Percentiles rank a stretch among this genome's conserved stretches.
Evolutionary conservation across 2,888 invertebrate species (phyloP).

Genomic region (Apotomis betuletana): DNA sequence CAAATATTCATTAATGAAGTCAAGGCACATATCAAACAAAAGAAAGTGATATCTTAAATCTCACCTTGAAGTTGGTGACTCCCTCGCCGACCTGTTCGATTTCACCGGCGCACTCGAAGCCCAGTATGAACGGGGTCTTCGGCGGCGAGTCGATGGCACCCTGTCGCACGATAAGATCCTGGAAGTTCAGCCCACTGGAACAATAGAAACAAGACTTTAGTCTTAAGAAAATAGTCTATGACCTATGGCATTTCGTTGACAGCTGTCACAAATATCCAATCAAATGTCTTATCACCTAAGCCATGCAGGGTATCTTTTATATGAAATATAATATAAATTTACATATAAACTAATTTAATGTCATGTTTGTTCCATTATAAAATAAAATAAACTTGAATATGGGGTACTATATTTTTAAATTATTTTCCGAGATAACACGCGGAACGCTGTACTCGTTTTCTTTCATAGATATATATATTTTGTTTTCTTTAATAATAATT

Average conservation of each 20-base stretch:
- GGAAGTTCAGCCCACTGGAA: constrained; percentile 94
- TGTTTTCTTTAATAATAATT: background rate
- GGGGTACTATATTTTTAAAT: background rate
- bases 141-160: constrained; percentile 93
- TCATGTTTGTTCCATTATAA: no score
- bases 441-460: background rate
- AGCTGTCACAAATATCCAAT: no score
- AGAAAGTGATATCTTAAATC: constrained; percentile 12
- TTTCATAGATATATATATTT: no score
- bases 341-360: no score
- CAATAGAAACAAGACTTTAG: constrained; percentile 49
- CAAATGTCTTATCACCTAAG: no score
- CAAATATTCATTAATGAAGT: background rate
- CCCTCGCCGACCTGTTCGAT: constrained; percentile 91
- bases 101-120: constrained; percentile 94
- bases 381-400: no score
- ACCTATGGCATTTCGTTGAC: no score
- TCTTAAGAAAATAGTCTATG: background rate
- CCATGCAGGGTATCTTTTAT: no score
- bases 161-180: constrained; percentile 94
- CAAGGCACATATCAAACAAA: background rate
- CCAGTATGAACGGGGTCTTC: constrained; percentile 95
- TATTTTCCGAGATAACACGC: background rate
- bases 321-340: no score
- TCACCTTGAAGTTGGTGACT: constrained; percentile 90